Percentiles rank a stretch among this genome's conserved stretches.
Conservation (phyloP, 2,797 vertebrate genomes). For the Hyperoplus lanceolatus region DNA sequence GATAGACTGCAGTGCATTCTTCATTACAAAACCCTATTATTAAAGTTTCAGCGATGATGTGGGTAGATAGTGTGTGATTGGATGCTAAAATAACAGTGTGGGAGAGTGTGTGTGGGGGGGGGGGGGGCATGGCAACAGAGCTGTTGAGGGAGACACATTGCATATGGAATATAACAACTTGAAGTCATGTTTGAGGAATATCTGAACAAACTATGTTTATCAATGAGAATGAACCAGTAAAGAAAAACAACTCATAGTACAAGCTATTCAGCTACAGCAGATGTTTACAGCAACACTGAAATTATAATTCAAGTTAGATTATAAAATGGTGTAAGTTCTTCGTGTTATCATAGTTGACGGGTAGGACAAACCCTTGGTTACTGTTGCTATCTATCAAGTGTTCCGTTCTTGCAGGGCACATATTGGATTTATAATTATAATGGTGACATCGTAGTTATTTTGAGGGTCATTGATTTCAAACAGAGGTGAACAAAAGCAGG, state of each 20-base stretch:
- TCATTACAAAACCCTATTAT: constrained; percentile 63
- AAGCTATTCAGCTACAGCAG: not conserved
- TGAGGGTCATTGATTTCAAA: not conserved
- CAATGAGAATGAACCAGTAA: not conserved
- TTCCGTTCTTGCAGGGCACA: not conserved
- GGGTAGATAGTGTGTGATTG: constrained; percentile 17
- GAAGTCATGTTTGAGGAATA: constrained; percentile 41
- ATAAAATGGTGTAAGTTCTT: constrained; percentile 3
- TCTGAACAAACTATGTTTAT: constrained; percentile 29
- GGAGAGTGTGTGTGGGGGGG: constrained; percentile 54
- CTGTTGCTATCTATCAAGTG: not conserved
- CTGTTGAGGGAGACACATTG: constrained; percentile 41
- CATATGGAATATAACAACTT: constrained; percentile 44
- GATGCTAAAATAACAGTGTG: not conserved
- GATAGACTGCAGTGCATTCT: constrained; percentile 53
- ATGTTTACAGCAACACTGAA: not conserved
- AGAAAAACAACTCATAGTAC: constrained; percentile 5
- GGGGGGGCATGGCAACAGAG: constrained; percentile 40
- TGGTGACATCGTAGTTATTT: not conserved
- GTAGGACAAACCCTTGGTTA: not conserved
- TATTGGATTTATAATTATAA: not conserved
- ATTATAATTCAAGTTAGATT: constrained; percentile 13
- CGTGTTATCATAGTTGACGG: not conserved
- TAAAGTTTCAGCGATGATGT: constrained; percentile 46
- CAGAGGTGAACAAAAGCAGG: not conserved